Percentiles rank a stretch among this genome's conserved stretches.
These are phyloP conservation scores for Leuctra nigra DNA, from an alignment of 2,888 invertebrate genomes.

Conservation along the genomic window DNA sequence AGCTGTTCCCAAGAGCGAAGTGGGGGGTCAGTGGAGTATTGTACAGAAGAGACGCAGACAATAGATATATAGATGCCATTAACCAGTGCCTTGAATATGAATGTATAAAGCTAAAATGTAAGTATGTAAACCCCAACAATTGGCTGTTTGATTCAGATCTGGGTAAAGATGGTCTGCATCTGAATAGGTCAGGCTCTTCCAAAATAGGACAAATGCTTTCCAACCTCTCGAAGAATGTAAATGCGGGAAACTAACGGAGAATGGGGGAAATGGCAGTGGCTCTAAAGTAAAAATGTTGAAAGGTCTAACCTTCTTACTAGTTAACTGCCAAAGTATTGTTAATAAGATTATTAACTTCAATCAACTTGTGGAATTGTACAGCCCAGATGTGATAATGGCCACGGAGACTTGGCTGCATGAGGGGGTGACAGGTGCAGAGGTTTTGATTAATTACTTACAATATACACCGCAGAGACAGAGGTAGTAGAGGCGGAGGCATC, in stretches of 20 bases:
- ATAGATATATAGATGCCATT: neutral
- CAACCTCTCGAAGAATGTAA: neutral
- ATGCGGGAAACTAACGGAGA: slow-evolving; percentile 1
- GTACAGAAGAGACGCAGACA: slow-evolving; percentile 1
- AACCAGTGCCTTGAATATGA: slow-evolving; percentile 2
- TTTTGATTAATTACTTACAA: neutral
- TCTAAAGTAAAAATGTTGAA: neutral
- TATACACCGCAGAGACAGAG: slow-evolving; percentile 5
- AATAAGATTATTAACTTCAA: neutral
- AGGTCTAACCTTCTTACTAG: slow-evolving; percentile 21
- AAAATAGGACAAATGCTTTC: neutral
- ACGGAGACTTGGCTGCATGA: neutral
- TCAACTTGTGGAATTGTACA: neutral
- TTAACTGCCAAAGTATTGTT: slow-evolving; percentile 22
- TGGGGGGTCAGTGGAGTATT: neutral
- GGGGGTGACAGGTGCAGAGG: neutral
- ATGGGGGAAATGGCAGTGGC: neutral
- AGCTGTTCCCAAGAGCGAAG: neutral
- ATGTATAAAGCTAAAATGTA: neutral
- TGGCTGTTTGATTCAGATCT: neutral
- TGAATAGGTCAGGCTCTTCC: neutral
- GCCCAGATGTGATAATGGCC: neutral
- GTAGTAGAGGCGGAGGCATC: slow-evolving; percentile 1
- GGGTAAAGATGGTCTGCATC: neutral
- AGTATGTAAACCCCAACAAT: neutral